Conservation (phyloP, 2,888 invertebrate genomes). For the Leucophenga maculata region DNA sequence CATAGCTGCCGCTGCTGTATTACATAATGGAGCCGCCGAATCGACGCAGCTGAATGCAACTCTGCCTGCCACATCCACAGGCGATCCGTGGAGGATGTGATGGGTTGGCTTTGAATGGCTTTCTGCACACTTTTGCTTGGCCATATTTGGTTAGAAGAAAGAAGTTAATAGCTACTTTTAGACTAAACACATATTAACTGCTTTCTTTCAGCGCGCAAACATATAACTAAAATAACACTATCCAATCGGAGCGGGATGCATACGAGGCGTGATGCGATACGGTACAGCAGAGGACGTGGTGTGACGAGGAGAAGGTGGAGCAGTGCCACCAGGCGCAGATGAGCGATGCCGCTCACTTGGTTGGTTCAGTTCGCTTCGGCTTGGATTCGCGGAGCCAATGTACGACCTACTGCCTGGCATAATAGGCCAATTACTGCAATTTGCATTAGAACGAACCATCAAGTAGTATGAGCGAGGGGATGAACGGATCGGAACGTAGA, state of each 20-base stretch:
- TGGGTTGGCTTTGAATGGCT: not conserved
- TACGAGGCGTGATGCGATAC: constrained; percentile 42
- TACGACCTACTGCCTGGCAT: constrained; percentile 62
- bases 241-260: not conserved
- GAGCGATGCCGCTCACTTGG: constrained; percentile 1
- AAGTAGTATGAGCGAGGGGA: constrained; percentile 14
- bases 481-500: constrained; percentile 7
- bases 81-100: not conserved
- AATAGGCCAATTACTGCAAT: constrained; percentile 64
- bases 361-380: not conserved
- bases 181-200: constrained; percentile 53
- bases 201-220: constrained; percentile 28
- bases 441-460: constrained; percentile 55
- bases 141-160: constrained; percentile 30
- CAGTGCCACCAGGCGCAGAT: not conserved
- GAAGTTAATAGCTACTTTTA: constrained; percentile 56
- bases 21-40: constrained; percentile 20
- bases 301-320: not conserved
- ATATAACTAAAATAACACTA: constrained; percentile 23
- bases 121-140: constrained; percentile 9
- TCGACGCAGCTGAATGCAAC: not conserved
- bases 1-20: constrained; percentile 8
- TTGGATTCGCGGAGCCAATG: constrained; percentile 10
- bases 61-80: not conserved
- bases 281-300: not conserved